Evolutionary conservation across 2,113 vertebrate genomes (phyloP).

Genomic region (Periophthalmodon schlosseri): DNA sequence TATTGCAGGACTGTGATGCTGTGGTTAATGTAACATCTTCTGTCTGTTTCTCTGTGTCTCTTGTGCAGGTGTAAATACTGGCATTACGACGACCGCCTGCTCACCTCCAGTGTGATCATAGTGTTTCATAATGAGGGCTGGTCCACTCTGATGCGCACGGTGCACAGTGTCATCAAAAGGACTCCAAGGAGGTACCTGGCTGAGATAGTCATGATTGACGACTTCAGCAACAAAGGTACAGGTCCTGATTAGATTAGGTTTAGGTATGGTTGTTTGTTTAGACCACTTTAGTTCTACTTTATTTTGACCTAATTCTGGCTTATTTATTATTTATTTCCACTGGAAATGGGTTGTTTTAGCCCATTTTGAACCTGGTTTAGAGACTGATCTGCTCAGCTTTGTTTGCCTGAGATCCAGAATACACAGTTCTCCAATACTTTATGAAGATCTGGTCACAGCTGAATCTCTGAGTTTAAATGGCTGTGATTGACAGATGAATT

Average conservation of each 20-base stretch:
- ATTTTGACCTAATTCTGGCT: not conserved
- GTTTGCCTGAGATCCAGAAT: not conserved
- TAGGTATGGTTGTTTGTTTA: not conserved
- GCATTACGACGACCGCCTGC: conserved; percentile 88
- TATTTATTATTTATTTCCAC: not conserved
- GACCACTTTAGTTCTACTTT: not conserved
- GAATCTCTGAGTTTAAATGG: no score
- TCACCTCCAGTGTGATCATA: conserved; percentile 94
- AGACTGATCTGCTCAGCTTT: not conserved
- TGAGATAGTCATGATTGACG: conserved; percentile 95
- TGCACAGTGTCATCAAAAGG: conserved; percentile 96
- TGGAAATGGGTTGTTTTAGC: not conserved
- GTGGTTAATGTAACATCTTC: not conserved
- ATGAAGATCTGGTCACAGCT: no score
- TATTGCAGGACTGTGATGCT: no score
- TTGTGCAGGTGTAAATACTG: conserved; percentile 88
- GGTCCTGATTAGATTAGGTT: not conserved
- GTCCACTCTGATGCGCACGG: conserved; percentile 93
- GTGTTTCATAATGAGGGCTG: conserved; percentile 99
- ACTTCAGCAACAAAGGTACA: conserved; percentile 97
- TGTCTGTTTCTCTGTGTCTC: not conserved
- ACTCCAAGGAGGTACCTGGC: conserved; percentile 89
- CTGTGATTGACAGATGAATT: no score
- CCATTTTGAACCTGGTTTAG: not conserved
- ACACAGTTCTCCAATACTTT: no score